phyloP scores from a whole-genome alignment of 2,888 invertebrate genomes.

The Marasmarcha lunaedactyla region DNA sequence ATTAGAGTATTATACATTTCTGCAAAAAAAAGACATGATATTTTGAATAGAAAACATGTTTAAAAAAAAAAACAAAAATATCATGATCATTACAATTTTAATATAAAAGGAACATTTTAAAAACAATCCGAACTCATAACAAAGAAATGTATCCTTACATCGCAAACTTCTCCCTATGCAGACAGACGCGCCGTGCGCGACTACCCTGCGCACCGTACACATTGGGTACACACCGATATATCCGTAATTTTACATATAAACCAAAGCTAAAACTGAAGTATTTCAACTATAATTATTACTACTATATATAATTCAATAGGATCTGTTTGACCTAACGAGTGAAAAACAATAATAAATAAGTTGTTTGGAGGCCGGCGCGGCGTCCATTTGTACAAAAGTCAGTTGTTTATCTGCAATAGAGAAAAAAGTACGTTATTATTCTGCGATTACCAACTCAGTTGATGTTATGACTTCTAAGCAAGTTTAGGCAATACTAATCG shows the following conservation, averaged over 20 bases:
- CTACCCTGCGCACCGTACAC: too few relatives aligned
- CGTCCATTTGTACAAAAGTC: conserved; percentile 57
- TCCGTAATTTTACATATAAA: conserved; percentile 40
- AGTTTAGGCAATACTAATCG: too few relatives aligned
- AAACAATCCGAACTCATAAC: not conserved
- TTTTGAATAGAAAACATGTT: too few relatives aligned
- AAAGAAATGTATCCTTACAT: not conserved
- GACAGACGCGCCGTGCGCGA: too few relatives aligned
- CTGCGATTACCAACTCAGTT: too few relatives aligned
- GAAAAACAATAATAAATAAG: conserved; percentile 60
- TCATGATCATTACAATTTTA: too few relatives aligned
- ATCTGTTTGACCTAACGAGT: conserved; percentile 59
- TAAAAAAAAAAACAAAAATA: too few relatives aligned
- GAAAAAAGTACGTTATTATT: conserved; percentile 5
- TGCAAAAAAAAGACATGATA: too few relatives aligned
- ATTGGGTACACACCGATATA: conserved; percentile 22
- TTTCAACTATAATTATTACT: conserved; percentile 48
- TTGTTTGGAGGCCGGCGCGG: conserved; percentile 29
- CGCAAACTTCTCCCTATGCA: too few relatives aligned
- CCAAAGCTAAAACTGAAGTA: conserved; percentile 44
- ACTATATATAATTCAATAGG: conserved; percentile 56
- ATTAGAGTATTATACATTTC: too few relatives aligned
- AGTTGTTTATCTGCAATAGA: conserved; percentile 35
- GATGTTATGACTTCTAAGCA: too few relatives aligned
- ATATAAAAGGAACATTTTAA: not conserved